Conservation (phyloP, 1,140 invertebrate species). For the Probaryconus sp. region DNA sequence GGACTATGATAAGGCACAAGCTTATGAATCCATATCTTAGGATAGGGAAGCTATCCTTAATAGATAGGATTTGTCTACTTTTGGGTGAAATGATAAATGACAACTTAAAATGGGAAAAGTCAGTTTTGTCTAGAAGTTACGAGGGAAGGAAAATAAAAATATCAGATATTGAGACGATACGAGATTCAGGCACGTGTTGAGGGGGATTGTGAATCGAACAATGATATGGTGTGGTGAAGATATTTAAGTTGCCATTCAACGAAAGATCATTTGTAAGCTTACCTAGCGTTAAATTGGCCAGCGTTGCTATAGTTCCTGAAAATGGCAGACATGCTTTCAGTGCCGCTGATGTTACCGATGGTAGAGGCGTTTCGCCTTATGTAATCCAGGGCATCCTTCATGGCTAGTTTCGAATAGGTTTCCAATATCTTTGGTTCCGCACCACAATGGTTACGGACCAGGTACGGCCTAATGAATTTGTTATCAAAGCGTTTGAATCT, state of each 20-base stretch:
- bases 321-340: slow-evolving; percentile 93
- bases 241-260: no score
- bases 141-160: no score
- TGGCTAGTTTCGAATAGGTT: slow-evolving; percentile 94
- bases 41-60: no score
- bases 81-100: no score
- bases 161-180: no score
- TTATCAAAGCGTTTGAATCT: slow-evolving; percentile 97
- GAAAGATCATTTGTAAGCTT: slow-evolving; percentile 52
- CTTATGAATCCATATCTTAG: no score
- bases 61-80: no score
- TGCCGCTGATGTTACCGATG: slow-evolving; percentile 88
- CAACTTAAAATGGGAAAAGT: no score
- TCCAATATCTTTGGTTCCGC: slow-evolving; percentile 96
- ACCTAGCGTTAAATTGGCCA: slow-evolving; percentile 90
- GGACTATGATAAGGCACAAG: slow-evolving; percentile 79
- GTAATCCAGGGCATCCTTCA: slow-evolving; percentile 95
- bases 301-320: slow-evolving; percentile 90
- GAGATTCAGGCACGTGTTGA: no score
- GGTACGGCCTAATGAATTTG: slow-evolving; percentile 92
- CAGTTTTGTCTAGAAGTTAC: no score
- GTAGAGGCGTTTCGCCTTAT: slow-evolving; percentile 91
- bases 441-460: slow-evolving; percentile 91
- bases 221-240: no score
- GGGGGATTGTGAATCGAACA: no score